Base-by-base conservation (phyloP, 2,888 invertebrate genomes). In the Arenicola marina region DNA sequence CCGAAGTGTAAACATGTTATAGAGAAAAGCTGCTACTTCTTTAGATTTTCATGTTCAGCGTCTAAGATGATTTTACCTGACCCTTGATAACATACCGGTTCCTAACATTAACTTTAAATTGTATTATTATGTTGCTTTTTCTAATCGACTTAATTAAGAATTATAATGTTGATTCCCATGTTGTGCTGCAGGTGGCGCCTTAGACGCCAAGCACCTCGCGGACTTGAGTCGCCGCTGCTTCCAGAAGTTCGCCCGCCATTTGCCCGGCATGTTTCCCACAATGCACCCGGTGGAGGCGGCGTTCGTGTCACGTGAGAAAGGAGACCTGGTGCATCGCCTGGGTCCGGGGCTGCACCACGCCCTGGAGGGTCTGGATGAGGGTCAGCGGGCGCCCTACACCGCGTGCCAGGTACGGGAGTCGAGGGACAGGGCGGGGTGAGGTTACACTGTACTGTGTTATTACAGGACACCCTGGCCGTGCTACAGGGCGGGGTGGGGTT, bases 211-310 rank as follows among this genome's bases (percentile, higher is more conserved):
- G 11, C 11, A 38, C 38, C 38, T 38, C 38, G 38, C 26, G 7
- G 15, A 11, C 15, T 7, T 48, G 7, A 24, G 48, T 24, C 15
- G 24, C 18, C 11, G 26, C 48, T 48, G 48, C 48, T 48, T 48
- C 48, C 48, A 48, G 48, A 48, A 48, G 26, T 24, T 48, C 7
- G n/a, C 24, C 48, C 24, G 26, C 48, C 48, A 48, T 48, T 24
- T 48, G 7, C 48, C 48, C 7, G 26, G 15, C 26, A 48, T 48
- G 48, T 48, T 48, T 24, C 26, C 15, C 7, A 7, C n/a, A 7
- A 24, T 48, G 26, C 48, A 48, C 11, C 18, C 18, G 7, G 48
- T 7, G 18, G n/a, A 21, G 15, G 26, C 26, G 24, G 7, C 48
- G 7, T 7, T 7, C 26, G 26, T 11, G 15, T 7, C 18, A 7